Percentiles rank a stretch among this genome's conserved stretches.
These are phyloP conservation scores for Microcebus murinus DNA, from an alignment of 2,113 vertebrate genomes.

Conservation along the genomic window DNA sequence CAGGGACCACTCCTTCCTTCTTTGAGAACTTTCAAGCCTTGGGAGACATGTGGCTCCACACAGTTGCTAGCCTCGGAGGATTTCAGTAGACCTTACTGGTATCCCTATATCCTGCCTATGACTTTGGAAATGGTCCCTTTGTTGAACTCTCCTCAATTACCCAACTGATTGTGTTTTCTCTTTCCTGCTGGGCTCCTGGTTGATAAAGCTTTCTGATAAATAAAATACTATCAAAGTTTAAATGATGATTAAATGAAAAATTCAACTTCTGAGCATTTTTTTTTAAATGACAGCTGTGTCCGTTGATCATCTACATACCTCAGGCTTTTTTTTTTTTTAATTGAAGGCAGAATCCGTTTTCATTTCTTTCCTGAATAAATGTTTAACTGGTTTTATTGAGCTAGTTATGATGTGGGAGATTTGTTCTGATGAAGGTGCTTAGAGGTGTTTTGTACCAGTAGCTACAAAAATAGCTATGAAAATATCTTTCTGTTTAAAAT, in stretches of 20 bases:
- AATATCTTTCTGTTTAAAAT: conserved; percentile 46
- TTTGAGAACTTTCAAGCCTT: not conserved
- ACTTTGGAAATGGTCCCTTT: not conserved
- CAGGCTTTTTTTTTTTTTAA: not conserved
- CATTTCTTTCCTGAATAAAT: not conserved
- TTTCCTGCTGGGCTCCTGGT: conserved; percentile 23
- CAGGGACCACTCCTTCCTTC: not conserved
- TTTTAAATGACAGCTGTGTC: not conserved
- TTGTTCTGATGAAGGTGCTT: not conserved
- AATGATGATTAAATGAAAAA: conserved; percentile 53
- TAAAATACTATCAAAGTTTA: conserved; percentile 55
- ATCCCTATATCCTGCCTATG: not conserved
- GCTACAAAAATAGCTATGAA: conserved; percentile 23
- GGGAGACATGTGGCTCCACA: not conserved
- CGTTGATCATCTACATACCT: conserved; percentile 32
- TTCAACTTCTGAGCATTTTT: conserved; percentile 36
- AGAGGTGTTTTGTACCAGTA: conserved; percentile 31
- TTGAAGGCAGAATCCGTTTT: not conserved
- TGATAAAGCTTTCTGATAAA: conserved; percentile 14
- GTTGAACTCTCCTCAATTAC: not conserved
- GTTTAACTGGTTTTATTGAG: conserved; percentile 59
- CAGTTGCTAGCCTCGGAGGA: not conserved
- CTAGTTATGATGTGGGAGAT: conserved; percentile 10
- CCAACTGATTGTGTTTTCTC: not conserved
- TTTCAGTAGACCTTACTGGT: not conserved